Evolutionary conservation across 2,797 vertebrate species (phyloP).

Genomic region (Malacoraja senta): DNA sequence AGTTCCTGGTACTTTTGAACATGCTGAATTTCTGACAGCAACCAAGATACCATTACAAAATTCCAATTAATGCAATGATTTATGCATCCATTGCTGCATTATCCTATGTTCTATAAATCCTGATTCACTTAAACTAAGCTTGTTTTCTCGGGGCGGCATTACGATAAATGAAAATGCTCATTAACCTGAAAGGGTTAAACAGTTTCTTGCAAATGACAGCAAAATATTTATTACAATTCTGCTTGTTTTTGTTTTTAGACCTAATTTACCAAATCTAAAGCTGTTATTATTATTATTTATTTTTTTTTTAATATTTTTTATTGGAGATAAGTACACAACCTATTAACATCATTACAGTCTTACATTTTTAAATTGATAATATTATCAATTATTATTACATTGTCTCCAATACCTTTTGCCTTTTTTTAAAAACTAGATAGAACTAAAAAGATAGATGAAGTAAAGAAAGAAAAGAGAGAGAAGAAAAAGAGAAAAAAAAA

Average conservation of each 20-base stretch:
- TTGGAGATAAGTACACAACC: no score
- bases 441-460: no score
- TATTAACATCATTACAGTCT: no score
- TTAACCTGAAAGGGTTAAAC: neutral
- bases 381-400: no score
- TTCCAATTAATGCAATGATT: neutral
- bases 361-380: no score
- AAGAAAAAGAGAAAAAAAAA: no score
- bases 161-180: neutral
- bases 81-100: neutral
- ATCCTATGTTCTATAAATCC: no score
- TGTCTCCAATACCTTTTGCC: no score
- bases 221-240: neutral
- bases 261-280: neutral
- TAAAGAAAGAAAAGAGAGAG: no score
- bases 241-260: neutral
- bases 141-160: neutral
- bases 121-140: slow-evolving; percentile 11
- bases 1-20: neutral
- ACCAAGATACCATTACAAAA: neutral
- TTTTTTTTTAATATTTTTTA: no score
- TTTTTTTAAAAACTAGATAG: no score
- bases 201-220: neutral
- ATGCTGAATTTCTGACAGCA: neutral
- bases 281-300: no score